phyloP scores from a whole-genome alignment of 2,113 vertebrate species.

The Heterotis niloticus region DNA sequence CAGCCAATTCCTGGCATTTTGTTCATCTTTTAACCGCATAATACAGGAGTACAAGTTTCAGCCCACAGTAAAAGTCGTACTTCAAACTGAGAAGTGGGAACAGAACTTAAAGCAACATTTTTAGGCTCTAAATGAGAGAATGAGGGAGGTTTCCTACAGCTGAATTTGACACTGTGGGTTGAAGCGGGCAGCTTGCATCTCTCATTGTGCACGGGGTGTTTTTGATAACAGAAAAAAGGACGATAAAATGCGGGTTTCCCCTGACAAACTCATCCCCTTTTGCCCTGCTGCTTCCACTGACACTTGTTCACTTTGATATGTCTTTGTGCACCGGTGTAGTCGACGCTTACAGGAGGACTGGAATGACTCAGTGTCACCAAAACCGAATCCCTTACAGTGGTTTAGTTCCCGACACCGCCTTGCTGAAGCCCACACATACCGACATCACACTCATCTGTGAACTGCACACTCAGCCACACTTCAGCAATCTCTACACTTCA shows the following conservation, averaged over 20 bases:
- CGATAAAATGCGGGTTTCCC: no score
- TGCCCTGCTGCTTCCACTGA: neutral
- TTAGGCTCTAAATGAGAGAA: neutral
- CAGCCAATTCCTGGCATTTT: no score
- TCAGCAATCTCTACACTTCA: no score
- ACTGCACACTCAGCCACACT: no score
- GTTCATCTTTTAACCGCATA: neutral
- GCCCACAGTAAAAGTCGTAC: constrained; percentile 21
- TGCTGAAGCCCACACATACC: constrained; percentile 4
- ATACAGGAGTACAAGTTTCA: neutral
- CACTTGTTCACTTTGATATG: neutral
- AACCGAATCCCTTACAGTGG: neutral
- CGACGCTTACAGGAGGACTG: neutral
- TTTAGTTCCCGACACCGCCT: neutral
- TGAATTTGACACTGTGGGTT: neutral
- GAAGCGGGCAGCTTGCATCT: neutral
- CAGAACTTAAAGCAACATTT: neutral
- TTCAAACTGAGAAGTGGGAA: neutral
- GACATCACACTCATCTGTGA: neutral
- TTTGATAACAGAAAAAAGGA: neutral
- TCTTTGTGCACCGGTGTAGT: neutral
- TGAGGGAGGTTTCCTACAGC: no score
- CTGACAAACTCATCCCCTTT: neutral
- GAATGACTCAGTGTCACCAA: neutral
- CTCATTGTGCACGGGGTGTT: neutral